phyloP scores from a whole-genome alignment of 1,140 invertebrate species.

The Trichomalopsis sarcophagae region DNA sequence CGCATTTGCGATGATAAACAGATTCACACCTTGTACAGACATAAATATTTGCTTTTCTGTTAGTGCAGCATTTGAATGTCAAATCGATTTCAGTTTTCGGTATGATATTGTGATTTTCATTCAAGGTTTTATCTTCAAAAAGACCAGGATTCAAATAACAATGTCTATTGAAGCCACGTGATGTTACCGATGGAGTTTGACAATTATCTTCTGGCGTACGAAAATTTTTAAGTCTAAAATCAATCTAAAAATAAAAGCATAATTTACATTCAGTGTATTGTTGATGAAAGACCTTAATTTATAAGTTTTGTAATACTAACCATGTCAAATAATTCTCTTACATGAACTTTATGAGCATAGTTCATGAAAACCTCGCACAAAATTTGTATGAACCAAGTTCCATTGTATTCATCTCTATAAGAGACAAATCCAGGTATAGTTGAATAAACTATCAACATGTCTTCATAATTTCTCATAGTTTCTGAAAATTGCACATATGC shows the following conservation, averaged over 20 bases:
- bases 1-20: constrained; percentile 50
- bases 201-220: constrained; percentile 60
- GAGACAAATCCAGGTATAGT: constrained; percentile 81
- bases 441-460: constrained; percentile 82
- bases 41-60: constrained; percentile 52
- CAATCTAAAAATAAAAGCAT: constrained; percentile 58
- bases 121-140: constrained; percentile 53
- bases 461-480: constrained; percentile 74
- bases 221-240: constrained; percentile 69
- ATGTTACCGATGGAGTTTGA: constrained; percentile 77
- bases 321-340: constrained; percentile 81
- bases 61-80: constrained; percentile 51
- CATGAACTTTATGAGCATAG: constrained; percentile 78
- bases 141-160: constrained; percentile 80
- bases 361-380: constrained; percentile 85
- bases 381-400: constrained; percentile 86
- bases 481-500: constrained; percentile 41
- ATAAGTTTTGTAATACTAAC: constrained; percentile 66
- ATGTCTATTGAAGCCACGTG: constrained; percentile 78
- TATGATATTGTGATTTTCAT: constrained; percentile 16
- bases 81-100: background rate
- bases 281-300: constrained; percentile 6
- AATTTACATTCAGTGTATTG: background rate
- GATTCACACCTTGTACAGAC: constrained; percentile 45
- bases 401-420: constrained; percentile 78